phyloP scores from a whole-genome alignment of 2,797 vertebrate genomes.

The Gymnothorax reevesii region DNA sequence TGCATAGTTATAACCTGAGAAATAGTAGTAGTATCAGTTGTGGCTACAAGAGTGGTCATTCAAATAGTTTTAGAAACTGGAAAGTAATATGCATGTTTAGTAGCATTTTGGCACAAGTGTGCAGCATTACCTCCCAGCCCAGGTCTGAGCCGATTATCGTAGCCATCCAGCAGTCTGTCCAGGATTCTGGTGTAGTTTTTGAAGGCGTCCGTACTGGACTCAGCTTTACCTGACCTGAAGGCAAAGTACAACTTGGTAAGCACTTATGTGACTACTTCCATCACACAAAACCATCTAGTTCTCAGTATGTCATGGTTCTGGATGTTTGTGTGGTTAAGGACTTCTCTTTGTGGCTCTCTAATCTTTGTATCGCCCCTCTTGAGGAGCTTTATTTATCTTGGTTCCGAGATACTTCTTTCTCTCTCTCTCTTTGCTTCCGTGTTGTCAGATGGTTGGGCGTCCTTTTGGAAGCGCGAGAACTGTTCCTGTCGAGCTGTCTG shows the following conservation, averaged over 20 bases:
- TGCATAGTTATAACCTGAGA: background rate
- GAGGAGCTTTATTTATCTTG: too few relatives aligned
- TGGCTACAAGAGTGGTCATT: background rate
- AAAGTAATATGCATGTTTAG: background rate
- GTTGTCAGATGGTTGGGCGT: too few relatives aligned
- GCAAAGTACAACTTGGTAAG: constrained; percentile 55
- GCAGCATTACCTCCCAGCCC: constrained; percentile 90
- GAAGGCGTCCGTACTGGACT: constrained; percentile 85
- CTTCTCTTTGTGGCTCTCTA: too few relatives aligned
- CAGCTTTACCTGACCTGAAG: constrained; percentile 81
- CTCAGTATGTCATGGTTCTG: background rate
- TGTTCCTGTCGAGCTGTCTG: too few relatives aligned
- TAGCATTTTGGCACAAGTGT: constrained; percentile 12
- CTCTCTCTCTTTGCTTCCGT: too few relatives aligned
- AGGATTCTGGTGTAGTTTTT: constrained; percentile 97
- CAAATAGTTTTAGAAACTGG: background rate
- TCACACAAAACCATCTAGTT: background rate
- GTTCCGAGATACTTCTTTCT: too few relatives aligned
- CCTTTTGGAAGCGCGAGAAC: too few relatives aligned
- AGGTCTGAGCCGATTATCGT: constrained; percentile 96
- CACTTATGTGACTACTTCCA: background rate
- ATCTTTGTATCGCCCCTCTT: too few relatives aligned
- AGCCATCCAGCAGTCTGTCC: constrained; percentile 96
- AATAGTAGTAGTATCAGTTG: background rate
- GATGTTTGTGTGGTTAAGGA: background rate